Evolutionary conservation across 2,797 vertebrate genomes (phyloP).

Genomic region (Crax fasciolata): DNA sequence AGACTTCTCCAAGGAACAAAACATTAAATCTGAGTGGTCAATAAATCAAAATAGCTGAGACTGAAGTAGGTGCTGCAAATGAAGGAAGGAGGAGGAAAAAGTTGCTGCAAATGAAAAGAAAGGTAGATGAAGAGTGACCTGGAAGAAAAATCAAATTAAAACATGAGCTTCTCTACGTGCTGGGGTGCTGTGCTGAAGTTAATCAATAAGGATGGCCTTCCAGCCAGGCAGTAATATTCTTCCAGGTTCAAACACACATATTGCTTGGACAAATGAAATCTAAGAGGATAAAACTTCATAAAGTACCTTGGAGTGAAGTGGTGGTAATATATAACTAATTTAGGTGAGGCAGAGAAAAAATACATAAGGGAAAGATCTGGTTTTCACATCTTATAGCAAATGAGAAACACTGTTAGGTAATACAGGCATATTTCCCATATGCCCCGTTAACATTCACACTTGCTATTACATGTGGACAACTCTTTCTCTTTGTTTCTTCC

Average conservation of each 20-base stretch:
- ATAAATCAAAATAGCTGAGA: conserved; percentile 75
- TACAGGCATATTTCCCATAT: conserved; percentile 36
- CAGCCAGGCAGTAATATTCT: background rate
- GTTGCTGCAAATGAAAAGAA: conserved; percentile 22
- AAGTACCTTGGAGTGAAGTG: background rate
- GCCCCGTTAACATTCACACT: conserved; percentile 26
- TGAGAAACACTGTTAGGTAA: conserved; percentile 25
- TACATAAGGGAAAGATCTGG: conserved; percentile 11
- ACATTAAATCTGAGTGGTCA: conserved; percentile 42
- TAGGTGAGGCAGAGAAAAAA: conserved; percentile 17
- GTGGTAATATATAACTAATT: background rate
- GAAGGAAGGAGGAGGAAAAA: background rate
- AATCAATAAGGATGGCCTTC: conserved; percentile 7
- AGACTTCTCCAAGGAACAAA: conserved; percentile 31
- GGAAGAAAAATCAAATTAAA: conserved; percentile 48
- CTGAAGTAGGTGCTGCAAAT: conserved; percentile 36
- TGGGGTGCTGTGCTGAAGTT: background rate
- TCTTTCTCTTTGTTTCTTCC: conserved; percentile 45
- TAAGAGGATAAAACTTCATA: background rate
- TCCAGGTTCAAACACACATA: background rate
- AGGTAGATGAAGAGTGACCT: conserved; percentile 2
- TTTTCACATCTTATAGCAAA: conserved; percentile 54
- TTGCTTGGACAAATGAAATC: background rate
- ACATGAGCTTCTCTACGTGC: background rate
- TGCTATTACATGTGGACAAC: background rate